Percentiles rank a stretch among this genome's conserved stretches.
phyloP scores from a whole-genome alignment of 2,888 invertebrate species.

The Azorinus chamasolen region DNA sequence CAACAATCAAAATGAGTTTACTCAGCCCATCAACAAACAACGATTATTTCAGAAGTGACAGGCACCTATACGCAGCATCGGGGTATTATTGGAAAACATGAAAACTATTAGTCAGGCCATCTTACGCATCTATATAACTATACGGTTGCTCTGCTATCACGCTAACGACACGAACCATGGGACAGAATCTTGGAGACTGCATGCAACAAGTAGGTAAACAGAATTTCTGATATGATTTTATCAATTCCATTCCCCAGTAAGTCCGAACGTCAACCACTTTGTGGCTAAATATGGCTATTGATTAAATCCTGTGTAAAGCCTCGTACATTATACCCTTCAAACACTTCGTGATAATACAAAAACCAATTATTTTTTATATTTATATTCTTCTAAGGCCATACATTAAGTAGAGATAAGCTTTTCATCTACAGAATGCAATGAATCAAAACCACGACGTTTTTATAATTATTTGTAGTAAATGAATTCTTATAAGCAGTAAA shows the following conservation, averaged over 20 bases:
- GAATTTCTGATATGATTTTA: slow-evolving; percentile 47
- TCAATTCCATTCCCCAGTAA: slow-evolving; percentile 41
- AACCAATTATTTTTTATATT: slow-evolving; percentile 16
- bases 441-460: too few relatives aligned
- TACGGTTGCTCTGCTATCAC: slow-evolving; percentile 26
- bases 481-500: too few relatives aligned
- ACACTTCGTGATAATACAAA: background rate
- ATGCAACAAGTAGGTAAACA: slow-evolving; percentile 54
- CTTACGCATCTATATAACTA: slow-evolving; percentile 37
- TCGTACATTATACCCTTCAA: slow-evolving; percentile 39
- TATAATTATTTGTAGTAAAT: too few relatives aligned
- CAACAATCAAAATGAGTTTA: too few relatives aligned
- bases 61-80: too few relatives aligned
- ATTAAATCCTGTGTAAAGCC: slow-evolving; percentile 32
- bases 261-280: slow-evolving; percentile 25
- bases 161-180: slow-evolving; percentile 39
- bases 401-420: too few relatives aligned
- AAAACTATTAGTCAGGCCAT: too few relatives aligned
- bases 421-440: too few relatives aligned
- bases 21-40: too few relatives aligned
- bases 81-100: too few relatives aligned
- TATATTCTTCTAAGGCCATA: background rate
- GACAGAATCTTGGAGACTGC: slow-evolving; percentile 11
- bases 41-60: too few relatives aligned
- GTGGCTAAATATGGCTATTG: slow-evolving; percentile 52